Conservation (phyloP, 2,797 vertebrate species). For the Synanceia verrucosa region DNA sequence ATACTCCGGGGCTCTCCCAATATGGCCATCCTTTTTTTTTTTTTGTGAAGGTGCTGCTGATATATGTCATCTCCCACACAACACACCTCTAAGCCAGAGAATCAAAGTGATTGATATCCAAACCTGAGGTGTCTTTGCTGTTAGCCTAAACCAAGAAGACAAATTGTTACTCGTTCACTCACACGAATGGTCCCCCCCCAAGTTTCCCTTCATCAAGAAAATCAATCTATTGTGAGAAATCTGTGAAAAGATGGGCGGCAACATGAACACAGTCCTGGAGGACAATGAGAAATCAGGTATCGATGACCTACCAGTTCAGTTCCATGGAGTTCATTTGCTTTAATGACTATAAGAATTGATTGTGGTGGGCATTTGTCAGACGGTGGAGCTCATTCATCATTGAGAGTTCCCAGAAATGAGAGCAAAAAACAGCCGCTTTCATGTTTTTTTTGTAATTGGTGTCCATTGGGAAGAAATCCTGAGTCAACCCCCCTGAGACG, state of each 20-base stretch:
- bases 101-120: constrained; percentile 57
- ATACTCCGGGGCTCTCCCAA: constrained; percentile 24
- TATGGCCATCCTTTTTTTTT: constrained; percentile 25
- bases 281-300: constrained; percentile 6
- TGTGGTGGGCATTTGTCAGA: background rate
- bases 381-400: background rate
- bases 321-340: constrained; percentile 29
- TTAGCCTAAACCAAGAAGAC: constrained; percentile 21
- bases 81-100: constrained; percentile 45
- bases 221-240: background rate
- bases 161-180: background rate
- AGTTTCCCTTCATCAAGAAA: background rate
- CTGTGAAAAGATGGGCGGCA: background rate
- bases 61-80: constrained; percentile 36
- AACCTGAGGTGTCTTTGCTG: constrained; percentile 18
- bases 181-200: background rate
- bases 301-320: constrained; percentile 10
- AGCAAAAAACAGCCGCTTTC: background rate
- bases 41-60: constrained; percentile 37
- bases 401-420: background rate
- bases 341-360: constrained; percentile 42
- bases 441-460: constrained; percentile 37
- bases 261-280: background rate
- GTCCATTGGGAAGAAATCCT: constrained; percentile 18
- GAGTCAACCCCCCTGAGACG: constrained; percentile 16